Evolutionary conservation across 2,888 invertebrate genomes (phyloP).

Genomic region (Phyllotreta cruciferae): DNA sequence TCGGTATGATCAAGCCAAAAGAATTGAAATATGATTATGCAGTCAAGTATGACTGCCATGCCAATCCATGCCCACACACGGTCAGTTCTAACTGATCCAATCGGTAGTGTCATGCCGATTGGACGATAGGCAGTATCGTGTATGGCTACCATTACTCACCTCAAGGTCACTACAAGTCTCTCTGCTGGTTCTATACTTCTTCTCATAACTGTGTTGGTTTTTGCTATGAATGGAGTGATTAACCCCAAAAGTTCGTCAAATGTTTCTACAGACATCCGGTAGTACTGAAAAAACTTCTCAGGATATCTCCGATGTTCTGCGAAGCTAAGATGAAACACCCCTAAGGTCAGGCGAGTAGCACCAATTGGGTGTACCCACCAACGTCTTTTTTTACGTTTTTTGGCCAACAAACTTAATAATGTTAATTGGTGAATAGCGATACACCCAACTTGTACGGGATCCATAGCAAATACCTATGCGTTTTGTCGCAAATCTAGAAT

Average conservation of each 20-base stretch:
- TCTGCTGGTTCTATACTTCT: conserved; percentile 4
- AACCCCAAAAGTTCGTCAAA: conserved; percentile 5
- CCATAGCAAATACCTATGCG: not conserved
- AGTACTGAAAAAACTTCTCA: conserved; percentile 3
- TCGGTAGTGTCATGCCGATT: too few species aligned
- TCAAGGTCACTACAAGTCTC: conserved; percentile 1
- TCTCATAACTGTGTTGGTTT: conserved; percentile 3
- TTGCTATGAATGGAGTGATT: not conserved
- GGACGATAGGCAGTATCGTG: too few species aligned
- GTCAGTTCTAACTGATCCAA: too few species aligned
- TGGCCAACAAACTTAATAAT: not conserved
- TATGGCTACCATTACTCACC: too few species aligned
- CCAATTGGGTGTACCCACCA: conserved; percentile 8
- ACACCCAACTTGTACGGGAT: not conserved
- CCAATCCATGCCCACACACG: too few species aligned
- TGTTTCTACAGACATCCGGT: conserved; percentile 1
- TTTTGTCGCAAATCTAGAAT: too few species aligned
- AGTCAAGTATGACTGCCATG: too few species aligned
- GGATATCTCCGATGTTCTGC: not conserved
- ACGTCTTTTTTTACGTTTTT: not conserved
- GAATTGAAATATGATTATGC: too few species aligned
- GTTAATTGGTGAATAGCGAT: not conserved
- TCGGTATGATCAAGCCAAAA: too few species aligned
- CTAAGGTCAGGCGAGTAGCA: not conserved
- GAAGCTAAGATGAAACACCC: not conserved